phyloP scores from a whole-genome alignment of 2,797 vertebrate species.

The Thripadectes ignobilis region DNA sequence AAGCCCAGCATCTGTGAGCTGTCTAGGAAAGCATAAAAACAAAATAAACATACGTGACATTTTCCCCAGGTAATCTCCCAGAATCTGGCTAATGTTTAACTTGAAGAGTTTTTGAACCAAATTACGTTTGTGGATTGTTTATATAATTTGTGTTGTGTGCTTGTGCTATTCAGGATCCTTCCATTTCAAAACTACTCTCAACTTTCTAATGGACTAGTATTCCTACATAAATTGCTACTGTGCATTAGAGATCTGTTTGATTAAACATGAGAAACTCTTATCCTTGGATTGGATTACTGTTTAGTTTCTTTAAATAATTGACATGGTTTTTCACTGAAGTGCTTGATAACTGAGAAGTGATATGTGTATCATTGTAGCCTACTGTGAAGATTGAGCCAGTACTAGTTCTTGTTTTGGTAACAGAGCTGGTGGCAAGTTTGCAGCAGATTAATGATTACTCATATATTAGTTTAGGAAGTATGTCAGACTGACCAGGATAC shows the following conservation, averaged over 20 bases:
- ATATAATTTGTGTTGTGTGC: neutral
- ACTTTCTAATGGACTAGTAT: neutral
- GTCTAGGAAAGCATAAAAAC: neutral
- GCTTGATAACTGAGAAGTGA: neutral
- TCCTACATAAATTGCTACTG: neutral
- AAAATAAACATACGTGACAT: neutral
- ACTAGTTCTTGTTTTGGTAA: neutral
- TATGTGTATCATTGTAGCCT: neutral
- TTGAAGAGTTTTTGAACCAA: neutral
- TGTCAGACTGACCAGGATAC: neutral
- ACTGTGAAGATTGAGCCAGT: neutral
- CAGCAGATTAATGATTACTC: neutral
- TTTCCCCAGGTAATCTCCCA: neutral
- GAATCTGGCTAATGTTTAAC: neutral
- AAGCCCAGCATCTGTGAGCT: neutral
- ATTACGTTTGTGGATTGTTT: neutral
- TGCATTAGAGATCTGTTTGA: neutral
- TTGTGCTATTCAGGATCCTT: neutral
- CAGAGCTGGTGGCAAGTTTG: neutral
- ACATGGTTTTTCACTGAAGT: constrained; percentile 6
- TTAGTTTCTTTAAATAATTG: constrained; percentile 58
- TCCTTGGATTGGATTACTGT: constrained; percentile 23
- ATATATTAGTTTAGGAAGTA: neutral
- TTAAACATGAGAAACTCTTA: constrained; percentile 39
- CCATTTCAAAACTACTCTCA: neutral